Evolutionary conservation across 2,113 vertebrate genomes (phyloP).

Genomic region (Tricholaema leucomelas): DNA sequence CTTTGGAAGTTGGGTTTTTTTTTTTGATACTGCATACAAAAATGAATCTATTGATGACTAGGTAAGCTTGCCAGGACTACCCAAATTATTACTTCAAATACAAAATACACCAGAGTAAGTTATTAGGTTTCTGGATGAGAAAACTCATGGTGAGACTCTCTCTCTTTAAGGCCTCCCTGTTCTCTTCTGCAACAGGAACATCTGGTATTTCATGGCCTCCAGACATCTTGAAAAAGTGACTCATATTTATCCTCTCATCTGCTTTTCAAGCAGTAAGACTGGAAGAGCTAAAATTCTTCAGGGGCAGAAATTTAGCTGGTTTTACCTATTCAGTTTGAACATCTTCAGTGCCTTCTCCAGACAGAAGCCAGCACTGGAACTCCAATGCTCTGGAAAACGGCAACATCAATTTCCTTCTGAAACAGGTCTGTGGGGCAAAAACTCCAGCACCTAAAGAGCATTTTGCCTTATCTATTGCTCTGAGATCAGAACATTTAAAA

Average conservation of each 20-base stretch:
- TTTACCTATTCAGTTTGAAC: background rate
- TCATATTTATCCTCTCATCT: background rate
- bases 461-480: background rate
- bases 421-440: background rate
- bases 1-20: background rate
- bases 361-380: background rate
- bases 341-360: background rate
- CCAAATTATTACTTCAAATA: background rate
- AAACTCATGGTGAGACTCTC: background rate
- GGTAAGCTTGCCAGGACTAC: background rate
- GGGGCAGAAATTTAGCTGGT: background rate
- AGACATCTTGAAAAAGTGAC: background rate
- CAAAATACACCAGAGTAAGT: background rate
- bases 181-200: background rate
- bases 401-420: background rate
- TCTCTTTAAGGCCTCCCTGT: background rate
- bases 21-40: background rate
- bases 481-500: background rate
- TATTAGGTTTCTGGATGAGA: background rate
- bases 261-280: background rate
- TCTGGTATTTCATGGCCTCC: background rate
- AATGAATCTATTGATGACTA: background rate
- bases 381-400: background rate
- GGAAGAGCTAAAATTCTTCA: background rate
- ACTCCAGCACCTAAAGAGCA: background rate